Evolutionary conservation across 2,888 invertebrate genomes (phyloP).

Genomic region (Drosophila tanythrix): DNA sequence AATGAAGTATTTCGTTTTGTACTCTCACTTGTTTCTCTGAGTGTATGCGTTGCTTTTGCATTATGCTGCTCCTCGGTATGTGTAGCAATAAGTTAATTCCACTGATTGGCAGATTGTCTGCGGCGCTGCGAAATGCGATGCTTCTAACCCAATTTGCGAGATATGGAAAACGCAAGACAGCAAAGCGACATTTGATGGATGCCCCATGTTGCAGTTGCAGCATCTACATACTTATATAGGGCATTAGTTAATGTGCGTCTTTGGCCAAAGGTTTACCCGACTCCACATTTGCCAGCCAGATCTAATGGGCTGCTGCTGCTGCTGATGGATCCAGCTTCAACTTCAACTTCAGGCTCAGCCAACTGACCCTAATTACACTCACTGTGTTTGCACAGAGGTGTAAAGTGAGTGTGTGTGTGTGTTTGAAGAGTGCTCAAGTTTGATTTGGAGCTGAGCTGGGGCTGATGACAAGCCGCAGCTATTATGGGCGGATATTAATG

Average conservation of each 20-base stretch:
- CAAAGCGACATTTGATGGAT: slow-evolving; percentile 40
- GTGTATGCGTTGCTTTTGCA: slow-evolving; percentile 46
- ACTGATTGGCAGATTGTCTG: slow-evolving; percentile 61
- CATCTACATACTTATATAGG: not conserved
- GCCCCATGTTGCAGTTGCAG: slow-evolving; percentile 7
- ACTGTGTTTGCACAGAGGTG: slow-evolving; percentile 26
- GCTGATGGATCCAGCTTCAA: slow-evolving; percentile 26
- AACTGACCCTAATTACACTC: slow-evolving; percentile 71
- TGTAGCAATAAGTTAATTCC: slow-evolving; percentile 64
- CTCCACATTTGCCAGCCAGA: slow-evolving; percentile 38
- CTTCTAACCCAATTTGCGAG: slow-evolving; percentile 68
- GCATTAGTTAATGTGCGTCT: slow-evolving; percentile 3
- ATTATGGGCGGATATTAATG: slow-evolving; percentile 61
- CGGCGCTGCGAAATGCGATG: slow-evolving; percentile 67
- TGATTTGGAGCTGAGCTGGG: slow-evolving; percentile 4
- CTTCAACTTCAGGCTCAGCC: slow-evolving; percentile 31
- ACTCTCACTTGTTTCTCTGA: not conserved
- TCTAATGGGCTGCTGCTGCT: slow-evolving; percentile 29
- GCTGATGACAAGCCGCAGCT: slow-evolving; percentile 47
- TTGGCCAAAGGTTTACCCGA: slow-evolving; percentile 25
- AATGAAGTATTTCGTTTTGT: not conserved
- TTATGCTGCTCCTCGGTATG: slow-evolving; percentile 26
- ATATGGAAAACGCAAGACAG: slow-evolving; percentile 35
- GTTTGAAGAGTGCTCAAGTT: slow-evolving; percentile 10
- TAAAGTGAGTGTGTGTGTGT: not conserved